phyloP scores from a whole-genome alignment of 1,140 invertebrate genomes.

The Ostrea edulis region DNA sequence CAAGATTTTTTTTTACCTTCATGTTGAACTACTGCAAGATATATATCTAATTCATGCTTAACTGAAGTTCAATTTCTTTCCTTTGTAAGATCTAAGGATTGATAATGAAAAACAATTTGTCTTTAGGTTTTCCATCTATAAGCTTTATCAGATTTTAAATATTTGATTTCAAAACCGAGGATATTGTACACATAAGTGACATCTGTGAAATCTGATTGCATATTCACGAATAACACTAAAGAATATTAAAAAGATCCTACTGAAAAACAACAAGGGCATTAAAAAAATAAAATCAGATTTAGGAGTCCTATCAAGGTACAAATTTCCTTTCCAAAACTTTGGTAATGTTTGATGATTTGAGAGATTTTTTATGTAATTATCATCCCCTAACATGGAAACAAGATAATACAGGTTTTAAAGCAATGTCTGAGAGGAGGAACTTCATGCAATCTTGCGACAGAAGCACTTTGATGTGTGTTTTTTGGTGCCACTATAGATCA shows the following conservation, averaged over 20 bases:
- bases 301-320: neutral
- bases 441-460: conserved; percentile 19
- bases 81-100: neutral
- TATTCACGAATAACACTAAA: neutral
- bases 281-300: neutral
- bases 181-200: neutral
- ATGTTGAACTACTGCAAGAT: neutral
- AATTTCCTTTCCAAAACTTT: neutral
- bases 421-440: neutral
- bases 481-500: conserved; percentile 7
- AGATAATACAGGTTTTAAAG: neutral
- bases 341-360: conserved; percentile 22
- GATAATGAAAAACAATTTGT: conserved; percentile 19
- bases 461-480: conserved; percentile 23
- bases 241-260: neutral
- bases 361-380: conserved; percentile 9
- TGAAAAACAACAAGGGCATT: neutral
- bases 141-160: neutral
- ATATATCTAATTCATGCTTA: neutral
- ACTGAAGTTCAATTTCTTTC: conserved; percentile 1
- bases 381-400: conserved; percentile 25
- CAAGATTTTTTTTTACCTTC: neutral
- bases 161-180: neutral
- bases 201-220: neutral
- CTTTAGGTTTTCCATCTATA: neutral